A percentile compares a stretch with the other conserved stretches of the same genome.
Evolutionary conservation across 1,140 invertebrate species (phyloP).

Genomic region (Lanistes nyassanus): DNA sequence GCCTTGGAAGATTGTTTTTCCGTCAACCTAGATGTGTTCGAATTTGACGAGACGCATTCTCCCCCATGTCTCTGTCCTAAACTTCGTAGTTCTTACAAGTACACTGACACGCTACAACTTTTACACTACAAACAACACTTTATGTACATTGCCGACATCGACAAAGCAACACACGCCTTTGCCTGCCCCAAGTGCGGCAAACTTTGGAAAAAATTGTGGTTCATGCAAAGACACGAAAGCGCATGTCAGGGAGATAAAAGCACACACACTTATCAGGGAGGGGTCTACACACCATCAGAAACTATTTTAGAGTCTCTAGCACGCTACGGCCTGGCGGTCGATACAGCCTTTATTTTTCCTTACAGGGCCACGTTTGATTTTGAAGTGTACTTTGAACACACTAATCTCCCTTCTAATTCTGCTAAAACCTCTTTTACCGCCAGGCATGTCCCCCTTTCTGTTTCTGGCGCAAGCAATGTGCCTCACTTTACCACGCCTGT

Average conservation of each 20-base stretch:
- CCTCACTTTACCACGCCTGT: not conserved
- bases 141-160: conserved; percentile 1
- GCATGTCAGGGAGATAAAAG: not conserved
- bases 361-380: conserved; percentile 11
- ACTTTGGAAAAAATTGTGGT: not conserved
- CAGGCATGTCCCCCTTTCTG: not conserved
- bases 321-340: not conserved
- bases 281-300: not conserved
- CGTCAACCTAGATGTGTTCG: not conserved
- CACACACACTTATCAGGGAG: not conserved
- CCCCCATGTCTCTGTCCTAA: not conserved
- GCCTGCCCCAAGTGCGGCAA: not conserved
- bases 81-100: not conserved
- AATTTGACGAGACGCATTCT: not conserved
- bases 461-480: not conserved
- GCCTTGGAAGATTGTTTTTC: not conserved
- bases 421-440: not conserved
- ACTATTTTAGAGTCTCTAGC: not conserved
- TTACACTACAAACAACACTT: conserved; percentile 4
- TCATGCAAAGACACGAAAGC: not conserved
- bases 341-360: not conserved
- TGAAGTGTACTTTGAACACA: not conserved
- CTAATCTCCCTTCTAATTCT: no score
- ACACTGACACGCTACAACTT: not conserved
- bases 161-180: not conserved